A percentile compares a stretch with the other conserved stretches of the same genome.
These are phyloP conservation scores for Temnothorax longispinosus DNA, from an alignment of 1,140 invertebrate species.

Conservation along the genomic window DNA sequence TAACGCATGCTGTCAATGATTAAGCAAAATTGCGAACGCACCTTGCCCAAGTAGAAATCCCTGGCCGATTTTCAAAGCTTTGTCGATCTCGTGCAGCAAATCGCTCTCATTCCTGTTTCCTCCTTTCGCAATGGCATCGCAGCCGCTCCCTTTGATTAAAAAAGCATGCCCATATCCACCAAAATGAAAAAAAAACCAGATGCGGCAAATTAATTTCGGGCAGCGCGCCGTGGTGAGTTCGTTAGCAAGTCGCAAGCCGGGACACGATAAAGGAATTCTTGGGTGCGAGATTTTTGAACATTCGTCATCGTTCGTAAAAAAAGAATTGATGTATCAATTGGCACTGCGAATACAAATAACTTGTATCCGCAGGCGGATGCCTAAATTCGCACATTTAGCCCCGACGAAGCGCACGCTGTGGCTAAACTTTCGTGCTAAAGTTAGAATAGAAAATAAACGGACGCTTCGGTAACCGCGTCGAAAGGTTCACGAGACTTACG, in stretches of 20 bases:
- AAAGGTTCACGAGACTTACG: constrained; percentile 57
- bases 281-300: not conserved
- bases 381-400: constrained; percentile 54
- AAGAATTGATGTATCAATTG: not conserved
- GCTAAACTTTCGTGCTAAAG: constrained; percentile 60
- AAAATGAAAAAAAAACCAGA: constrained; percentile 49
- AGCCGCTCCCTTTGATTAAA: constrained; percentile 76
- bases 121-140: constrained; percentile 71
- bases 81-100: constrained; percentile 89
- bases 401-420: constrained; percentile 29
- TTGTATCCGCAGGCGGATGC: constrained; percentile 9
- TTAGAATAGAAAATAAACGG: constrained; percentile 60
- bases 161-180: constrained; percentile 76
- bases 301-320: not conserved
- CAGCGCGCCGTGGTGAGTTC: not conserved
- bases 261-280: not conserved
- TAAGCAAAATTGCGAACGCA: constrained; percentile 76
- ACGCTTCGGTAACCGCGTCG: constrained; percentile 53
- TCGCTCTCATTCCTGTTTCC: constrained; percentile 81
- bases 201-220: constrained; percentile 7
- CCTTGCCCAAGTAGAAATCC: constrained; percentile 88
- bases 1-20: constrained; percentile 52
- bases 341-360: not conserved
- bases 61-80: constrained; percentile 86
- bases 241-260: not conserved